Conservation (phyloP, 2,888 invertebrate species). For the Heliconius cydno region DNA sequence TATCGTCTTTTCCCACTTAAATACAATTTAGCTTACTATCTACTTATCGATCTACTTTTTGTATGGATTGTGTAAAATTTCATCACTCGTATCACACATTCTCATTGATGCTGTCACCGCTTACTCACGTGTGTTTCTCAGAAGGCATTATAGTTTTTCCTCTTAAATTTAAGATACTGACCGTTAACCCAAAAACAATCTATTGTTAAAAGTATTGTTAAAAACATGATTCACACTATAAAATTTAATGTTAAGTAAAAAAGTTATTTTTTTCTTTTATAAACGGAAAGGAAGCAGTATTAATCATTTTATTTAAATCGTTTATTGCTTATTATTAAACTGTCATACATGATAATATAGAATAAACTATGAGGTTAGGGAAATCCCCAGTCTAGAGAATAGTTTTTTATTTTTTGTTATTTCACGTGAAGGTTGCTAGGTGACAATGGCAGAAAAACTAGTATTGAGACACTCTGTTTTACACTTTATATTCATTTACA, state of each 20-base stretch:
- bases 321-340: too few relatives aligned
- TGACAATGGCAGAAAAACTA: background rate
- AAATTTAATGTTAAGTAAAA: background rate
- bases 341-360: too few relatives aligned
- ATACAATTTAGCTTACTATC: constrained; percentile 1
- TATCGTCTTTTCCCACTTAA: background rate
- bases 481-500: background rate
- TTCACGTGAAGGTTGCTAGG: too few relatives aligned
- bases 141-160: constrained; percentile 36
- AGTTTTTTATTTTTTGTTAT: too few relatives aligned
- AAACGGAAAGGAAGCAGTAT: too few relatives aligned
- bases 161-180: constrained; percentile 26
- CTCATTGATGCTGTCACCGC: constrained; percentile 19
- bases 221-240: background rate
- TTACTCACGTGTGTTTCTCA: constrained; percentile 38
- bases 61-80: background rate
- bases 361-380: too few relatives aligned
- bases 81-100: constrained; percentile 11
- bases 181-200: constrained; percentile 35
- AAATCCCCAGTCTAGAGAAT: too few relatives aligned
- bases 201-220: constrained; percentile 34
- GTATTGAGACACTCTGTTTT: background rate
- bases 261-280: too few relatives aligned
- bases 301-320: too few relatives aligned
- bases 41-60: constrained; percentile 7